Conservation (phyloP, 2,113 vertebrate species). For the Grallaria varia region DNA sequence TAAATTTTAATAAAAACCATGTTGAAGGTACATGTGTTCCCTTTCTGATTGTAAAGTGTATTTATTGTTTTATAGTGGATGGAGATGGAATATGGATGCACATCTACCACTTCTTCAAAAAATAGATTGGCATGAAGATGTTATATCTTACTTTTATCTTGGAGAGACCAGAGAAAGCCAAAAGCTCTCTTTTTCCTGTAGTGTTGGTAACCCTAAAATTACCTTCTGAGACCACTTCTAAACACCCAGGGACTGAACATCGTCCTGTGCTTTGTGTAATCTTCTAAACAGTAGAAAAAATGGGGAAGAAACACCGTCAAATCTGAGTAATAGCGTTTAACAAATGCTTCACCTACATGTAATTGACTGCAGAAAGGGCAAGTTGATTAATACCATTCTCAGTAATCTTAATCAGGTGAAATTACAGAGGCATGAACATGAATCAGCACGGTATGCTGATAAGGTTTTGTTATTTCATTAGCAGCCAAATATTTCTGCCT, state of each 20-base stretch:
- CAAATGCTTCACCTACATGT: background rate
- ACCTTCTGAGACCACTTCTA: background rate
- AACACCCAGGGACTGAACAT: background rate
- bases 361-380: background rate
- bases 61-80: background rate
- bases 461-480: constrained; percentile 47
- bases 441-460: constrained; percentile 52
- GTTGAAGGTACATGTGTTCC: background rate
- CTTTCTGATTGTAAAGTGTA: background rate
- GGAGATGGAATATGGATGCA: background rate
- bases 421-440: constrained; percentile 24
- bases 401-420: constrained; percentile 44
- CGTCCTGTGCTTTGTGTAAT: background rate
- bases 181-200: background rate
- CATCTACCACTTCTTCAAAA: background rate
- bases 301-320: background rate
- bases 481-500: constrained; percentile 49
- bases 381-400: background rate
- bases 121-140: background rate
- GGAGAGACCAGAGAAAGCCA: background rate
- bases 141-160: background rate
- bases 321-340: background rate
- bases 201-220: background rate
- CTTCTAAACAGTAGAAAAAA: background rate
- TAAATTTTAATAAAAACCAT: background rate